phyloP scores from a whole-genome alignment of 2,113 vertebrate species.

The Oryzias woworae region DNA sequence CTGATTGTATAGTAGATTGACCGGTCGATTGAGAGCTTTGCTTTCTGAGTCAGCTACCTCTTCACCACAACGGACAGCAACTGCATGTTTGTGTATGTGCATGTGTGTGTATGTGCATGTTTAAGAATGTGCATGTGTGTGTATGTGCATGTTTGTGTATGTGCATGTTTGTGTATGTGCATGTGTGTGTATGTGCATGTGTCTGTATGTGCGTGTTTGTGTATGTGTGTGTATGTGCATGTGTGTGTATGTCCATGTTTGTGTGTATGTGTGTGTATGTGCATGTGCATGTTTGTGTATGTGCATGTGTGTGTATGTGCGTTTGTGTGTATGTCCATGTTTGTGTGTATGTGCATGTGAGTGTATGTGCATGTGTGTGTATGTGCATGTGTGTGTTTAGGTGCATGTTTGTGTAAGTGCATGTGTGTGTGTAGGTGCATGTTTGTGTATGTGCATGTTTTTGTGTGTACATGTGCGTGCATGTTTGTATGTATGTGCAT shows the following conservation, averaged over 20 bases:
- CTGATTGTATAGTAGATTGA: too few species aligned
- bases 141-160: background rate
- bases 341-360: too few species aligned
- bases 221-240: background rate
- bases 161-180: too few species aligned
- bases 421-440: conserved; percentile 1
- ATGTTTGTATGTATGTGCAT: conserved; percentile 1
- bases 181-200: too few species aligned
- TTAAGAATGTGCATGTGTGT: background rate
- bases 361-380: background rate
- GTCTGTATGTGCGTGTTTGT: conserved; percentile 12
- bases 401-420: background rate
- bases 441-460: too few species aligned
- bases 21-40: too few species aligned
- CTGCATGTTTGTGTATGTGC: too few species aligned
- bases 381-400: background rate
- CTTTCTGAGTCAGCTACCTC: too few species aligned
- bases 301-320: too few species aligned
- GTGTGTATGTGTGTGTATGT: conserved; percentile 2
- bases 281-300: conserved; percentile 3
- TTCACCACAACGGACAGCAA: too few species aligned
- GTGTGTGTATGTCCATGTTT: background rate
- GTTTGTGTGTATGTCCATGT: background rate
- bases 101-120: background rate
- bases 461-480: too few species aligned